phyloP scores from a whole-genome alignment of 2,888 invertebrate species.

The Galerucella calmariensis region DNA sequence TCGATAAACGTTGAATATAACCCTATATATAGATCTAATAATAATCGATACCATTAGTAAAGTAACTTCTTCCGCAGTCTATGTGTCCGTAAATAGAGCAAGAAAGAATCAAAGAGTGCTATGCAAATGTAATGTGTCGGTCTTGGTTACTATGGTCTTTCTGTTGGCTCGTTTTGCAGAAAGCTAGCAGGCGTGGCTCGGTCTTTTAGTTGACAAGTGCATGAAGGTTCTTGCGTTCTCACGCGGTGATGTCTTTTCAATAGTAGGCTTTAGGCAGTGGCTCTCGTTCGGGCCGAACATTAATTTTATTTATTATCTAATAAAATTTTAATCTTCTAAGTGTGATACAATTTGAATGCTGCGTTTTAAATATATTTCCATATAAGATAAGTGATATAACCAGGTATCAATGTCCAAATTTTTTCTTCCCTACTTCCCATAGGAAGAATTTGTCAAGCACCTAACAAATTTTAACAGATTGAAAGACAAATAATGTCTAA shows the following conservation, averaged over 20 bases:
- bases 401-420: too few relatives aligned
- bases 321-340: too few relatives aligned
- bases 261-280: conserved; percentile 21
- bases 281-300: not conserved
- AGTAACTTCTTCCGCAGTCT: conserved; percentile 24
- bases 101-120: conserved; percentile 22
- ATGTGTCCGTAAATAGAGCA: conserved; percentile 26
- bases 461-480: too few relatives aligned
- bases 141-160: conserved; percentile 31
- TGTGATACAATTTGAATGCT: too few relatives aligned
- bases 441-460: not conserved
- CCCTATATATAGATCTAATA: conserved; percentile 16
- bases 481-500: too few relatives aligned
- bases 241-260: conserved; percentile 43
- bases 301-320: too few relatives aligned
- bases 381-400: too few relatives aligned
- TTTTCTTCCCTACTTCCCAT: not conserved
- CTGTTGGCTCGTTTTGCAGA: conserved; percentile 35
- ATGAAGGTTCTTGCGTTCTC: conserved; percentile 48
- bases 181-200: conserved; percentile 44
- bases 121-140: conserved; percentile 25
- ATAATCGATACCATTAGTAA: conserved; percentile 10
- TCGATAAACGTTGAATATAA: not conserved
- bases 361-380: too few relatives aligned
- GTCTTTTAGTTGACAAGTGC: conserved; percentile 48